Evolutionary conservation across 2,113 vertebrate genomes (phyloP).

Genomic region (Gobius niger): DNA sequence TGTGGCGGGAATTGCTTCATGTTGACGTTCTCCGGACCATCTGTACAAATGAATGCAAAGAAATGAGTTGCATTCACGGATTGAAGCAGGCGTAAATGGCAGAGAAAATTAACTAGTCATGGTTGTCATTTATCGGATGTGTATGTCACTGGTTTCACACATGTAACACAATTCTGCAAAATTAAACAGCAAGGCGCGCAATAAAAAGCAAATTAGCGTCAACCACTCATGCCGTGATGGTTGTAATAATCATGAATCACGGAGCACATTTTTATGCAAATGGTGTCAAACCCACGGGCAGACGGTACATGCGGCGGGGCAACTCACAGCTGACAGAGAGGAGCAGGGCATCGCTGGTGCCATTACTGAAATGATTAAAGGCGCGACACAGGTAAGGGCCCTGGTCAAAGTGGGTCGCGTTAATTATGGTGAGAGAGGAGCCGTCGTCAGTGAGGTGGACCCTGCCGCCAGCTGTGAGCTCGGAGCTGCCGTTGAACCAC

Average conservation of each 20-base stretch:
- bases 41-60: slow-evolving; percentile 21
- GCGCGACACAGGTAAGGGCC: slow-evolving; percentile 42
- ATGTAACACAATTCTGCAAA: not conserved
- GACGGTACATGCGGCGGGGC: not conserved
- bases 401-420: slow-evolving; percentile 47
- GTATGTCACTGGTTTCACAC: not conserved
- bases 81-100: not conserved
- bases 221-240: slow-evolving; percentile 4
- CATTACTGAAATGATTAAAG: slow-evolving; percentile 24
- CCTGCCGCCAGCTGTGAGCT: slow-evolving; percentile 44
- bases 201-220: slow-evolving; percentile 5
- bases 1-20: slow-evolving; percentile 13
- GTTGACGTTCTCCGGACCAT: slow-evolving; percentile 51
- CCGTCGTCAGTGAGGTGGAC: slow-evolving; percentile 51
- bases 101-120: not conserved
- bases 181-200: slow-evolving; percentile 17
- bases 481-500: slow-evolving; percentile 63
- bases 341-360: slow-evolving; percentile 19
- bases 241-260: slow-evolving; percentile 16
- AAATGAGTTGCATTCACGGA: slow-evolving; percentile 10
- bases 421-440: slow-evolving; percentile 45
- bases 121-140: not conserved
- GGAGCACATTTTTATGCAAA: slow-evolving; percentile 4
- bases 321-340: slow-evolving; percentile 60
- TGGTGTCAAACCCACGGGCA: not conserved